Evolutionary conservation across 1,140 invertebrate species (phyloP), one percentile per base, ranked within the genome.

Genomic region (Ruditapes philippinarum): DNA sequence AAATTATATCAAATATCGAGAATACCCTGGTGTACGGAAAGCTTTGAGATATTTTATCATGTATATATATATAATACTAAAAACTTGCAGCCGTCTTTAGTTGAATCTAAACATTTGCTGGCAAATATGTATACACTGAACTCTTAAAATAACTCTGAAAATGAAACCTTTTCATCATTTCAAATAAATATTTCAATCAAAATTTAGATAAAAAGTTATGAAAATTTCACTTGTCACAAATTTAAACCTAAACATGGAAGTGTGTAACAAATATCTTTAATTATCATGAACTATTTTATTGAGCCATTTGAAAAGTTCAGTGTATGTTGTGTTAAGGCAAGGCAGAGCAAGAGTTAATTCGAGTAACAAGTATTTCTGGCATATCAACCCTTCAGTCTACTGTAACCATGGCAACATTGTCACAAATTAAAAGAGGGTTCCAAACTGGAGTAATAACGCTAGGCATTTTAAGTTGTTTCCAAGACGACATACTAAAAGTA

Each of bases 331-430:
- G 74, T 78, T 78, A 78, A 78, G 45, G 45, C 74, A 78, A 78
- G 74, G 74, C 74, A 78, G 74, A 78, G 74, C 74, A 51, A 54
- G 45, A 78, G 74, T 78, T 78, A 78, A 78, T 78, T 51, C 17
- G 45, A 40, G 11, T 51, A 78, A 74, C 70, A 36, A 51, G 31
- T 36, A 57, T 31, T 51, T 78, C 42, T 51, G 74, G 45, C 74
- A 54, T 51, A 19, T 40, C 74, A 78, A 54, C 45, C 74, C 74
- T 51, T 78, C 31, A 51, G 74, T 78, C 74, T 51, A 25, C 45
- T 78, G 74, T 78, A 78, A 78, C 33, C 74, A 78, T 78, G 31
- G 74, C 31, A 78, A 76, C n/a, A 45, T 49, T 9, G 25, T 45
- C 19, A 9, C 42, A 45, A 14, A 45, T 7, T n/a, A 45, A 45